Conservation (phyloP, 2,888 invertebrate species). For the Gasteruption jaculator region DNA sequence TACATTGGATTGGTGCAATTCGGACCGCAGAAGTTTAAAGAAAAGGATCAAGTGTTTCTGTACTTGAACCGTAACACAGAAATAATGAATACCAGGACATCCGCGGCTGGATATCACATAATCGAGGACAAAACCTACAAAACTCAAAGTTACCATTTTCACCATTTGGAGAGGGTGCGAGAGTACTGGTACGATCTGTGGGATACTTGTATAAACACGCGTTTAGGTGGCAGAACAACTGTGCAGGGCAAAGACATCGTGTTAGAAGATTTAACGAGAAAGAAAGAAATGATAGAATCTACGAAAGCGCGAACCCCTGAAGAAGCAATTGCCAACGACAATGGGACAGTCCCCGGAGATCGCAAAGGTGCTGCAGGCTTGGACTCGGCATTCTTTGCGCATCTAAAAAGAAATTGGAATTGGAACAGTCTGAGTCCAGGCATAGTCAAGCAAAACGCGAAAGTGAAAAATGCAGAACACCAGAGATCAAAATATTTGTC, state of each 20-base stretch:
- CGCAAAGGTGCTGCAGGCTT: constrained; percentile 68
- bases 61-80: constrained; percentile 63
- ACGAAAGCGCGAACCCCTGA: constrained; percentile 49
- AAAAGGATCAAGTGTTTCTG: constrained; percentile 68
- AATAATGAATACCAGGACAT: constrained; percentile 64
- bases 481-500: constrained; percentile 25
- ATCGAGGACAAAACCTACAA: constrained; percentile 60
- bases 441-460: constrained; percentile 8
- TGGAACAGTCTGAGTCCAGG: constrained; percentile 40
- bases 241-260: constrained; percentile 52
- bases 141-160: constrained; percentile 56
- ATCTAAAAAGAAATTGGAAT: constrained; percentile 64
- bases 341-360: constrained; percentile 68
- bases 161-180: constrained; percentile 55
- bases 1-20: constrained; percentile 68
- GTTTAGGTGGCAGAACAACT: constrained; percentile 54
- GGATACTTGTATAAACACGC: constrained; percentile 64
- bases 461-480: constrained; percentile 13
- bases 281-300: constrained; percentile 53
- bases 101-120: constrained; percentile 60
- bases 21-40: constrained; percentile 61
- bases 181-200: constrained; percentile 69
- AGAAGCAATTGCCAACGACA: constrained; percentile 54
- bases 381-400: constrained; percentile 66
- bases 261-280: constrained; percentile 53